Conservation (phyloP, 2,113 vertebrate species). For the Coreoperca whiteheadi region DNA sequence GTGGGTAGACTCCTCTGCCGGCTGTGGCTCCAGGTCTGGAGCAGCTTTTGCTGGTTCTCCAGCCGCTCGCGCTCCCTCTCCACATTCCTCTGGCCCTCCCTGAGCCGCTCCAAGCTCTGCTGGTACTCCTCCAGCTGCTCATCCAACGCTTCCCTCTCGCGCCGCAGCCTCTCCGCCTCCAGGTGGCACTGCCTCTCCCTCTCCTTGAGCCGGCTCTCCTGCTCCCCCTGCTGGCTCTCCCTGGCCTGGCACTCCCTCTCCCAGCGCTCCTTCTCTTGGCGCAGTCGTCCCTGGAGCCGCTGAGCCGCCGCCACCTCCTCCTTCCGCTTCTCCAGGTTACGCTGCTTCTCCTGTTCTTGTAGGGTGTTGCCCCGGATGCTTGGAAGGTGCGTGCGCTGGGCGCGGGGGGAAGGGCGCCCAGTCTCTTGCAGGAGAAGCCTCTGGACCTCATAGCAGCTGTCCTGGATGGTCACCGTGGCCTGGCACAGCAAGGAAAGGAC, state of each 20-base stretch:
- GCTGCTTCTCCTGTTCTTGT: constrained; percentile 94
- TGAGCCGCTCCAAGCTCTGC: constrained; percentile 91
- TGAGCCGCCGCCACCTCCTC: constrained; percentile 88
- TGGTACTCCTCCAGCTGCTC: constrained; percentile 91
- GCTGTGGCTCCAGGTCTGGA: constrained; percentile 84
- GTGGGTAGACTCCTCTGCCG: constrained; percentile 85
- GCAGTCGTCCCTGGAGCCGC: constrained; percentile 87
- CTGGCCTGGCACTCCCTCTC: constrained; percentile 86
- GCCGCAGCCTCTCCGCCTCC: constrained; percentile 81
- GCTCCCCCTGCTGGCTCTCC: constrained; percentile 83
- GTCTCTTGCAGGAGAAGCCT: constrained; percentile 86
- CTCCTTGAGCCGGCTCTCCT: constrained; percentile 75
- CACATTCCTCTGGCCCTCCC: constrained; percentile 90
- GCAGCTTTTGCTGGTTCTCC: constrained; percentile 83
- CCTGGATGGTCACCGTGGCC: constrained; percentile 93
- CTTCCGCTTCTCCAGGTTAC: constrained; percentile 92
- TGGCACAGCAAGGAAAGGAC: constrained; percentile 58
- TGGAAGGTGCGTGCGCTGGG: constrained; percentile 45
- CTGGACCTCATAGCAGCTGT: constrained; percentile 91
- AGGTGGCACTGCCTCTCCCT: constrained; percentile 86
- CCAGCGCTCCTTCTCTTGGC: constrained; percentile 90
- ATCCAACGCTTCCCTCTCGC: constrained; percentile 87
- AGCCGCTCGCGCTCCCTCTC: constrained; percentile 88
- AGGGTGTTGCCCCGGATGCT: constrained; percentile 85
- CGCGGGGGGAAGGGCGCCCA: constrained; percentile 72